Conservation (phyloP, 2,888 invertebrate genomes). For the Tiliacea aurago region DNA sequence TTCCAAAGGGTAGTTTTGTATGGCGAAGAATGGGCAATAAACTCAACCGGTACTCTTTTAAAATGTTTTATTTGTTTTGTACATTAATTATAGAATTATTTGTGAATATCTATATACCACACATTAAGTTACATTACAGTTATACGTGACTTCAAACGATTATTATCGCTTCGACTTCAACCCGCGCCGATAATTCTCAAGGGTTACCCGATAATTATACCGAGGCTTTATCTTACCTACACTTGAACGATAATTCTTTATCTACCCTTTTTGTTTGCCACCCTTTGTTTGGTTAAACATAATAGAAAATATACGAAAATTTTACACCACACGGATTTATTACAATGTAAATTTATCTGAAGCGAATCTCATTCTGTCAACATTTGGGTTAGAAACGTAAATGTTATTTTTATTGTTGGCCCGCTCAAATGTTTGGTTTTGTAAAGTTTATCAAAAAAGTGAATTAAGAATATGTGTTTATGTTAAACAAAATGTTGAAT, state of each 20-base stretch:
- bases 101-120: constrained; percentile 4
- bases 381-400: constrained; percentile 61
- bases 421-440: constrained; percentile 38
- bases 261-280: constrained; percentile 58
- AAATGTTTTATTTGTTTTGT: too few relatives aligned
- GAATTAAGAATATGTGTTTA: constrained; percentile 54
- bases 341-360: constrained; percentile 68
- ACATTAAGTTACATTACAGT: constrained; percentile 7
- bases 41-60: too few relatives aligned
- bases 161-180: constrained; percentile 31
- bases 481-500: constrained; percentile 23
- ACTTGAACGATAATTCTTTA: constrained; percentile 59
- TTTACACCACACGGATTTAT: constrained; percentile 65
- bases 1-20: too few relatives aligned
- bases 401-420: constrained; percentile 54
- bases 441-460: constrained; percentile 53
- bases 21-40: too few relatives aligned
- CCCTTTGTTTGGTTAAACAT: constrained; percentile 66
- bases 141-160: constrained; percentile 48
- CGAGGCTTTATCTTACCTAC: constrained; percentile 40
- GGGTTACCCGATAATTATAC: constrained; percentile 56
- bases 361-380: constrained; percentile 66
- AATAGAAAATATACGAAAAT: constrained; percentile 66
- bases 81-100: too few relatives aligned
- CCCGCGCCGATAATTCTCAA: constrained; percentile 51